Evolutionary conservation across 1,140 invertebrate genomes (phyloP).

Genomic region (Drosophila nebulosa): DNA sequence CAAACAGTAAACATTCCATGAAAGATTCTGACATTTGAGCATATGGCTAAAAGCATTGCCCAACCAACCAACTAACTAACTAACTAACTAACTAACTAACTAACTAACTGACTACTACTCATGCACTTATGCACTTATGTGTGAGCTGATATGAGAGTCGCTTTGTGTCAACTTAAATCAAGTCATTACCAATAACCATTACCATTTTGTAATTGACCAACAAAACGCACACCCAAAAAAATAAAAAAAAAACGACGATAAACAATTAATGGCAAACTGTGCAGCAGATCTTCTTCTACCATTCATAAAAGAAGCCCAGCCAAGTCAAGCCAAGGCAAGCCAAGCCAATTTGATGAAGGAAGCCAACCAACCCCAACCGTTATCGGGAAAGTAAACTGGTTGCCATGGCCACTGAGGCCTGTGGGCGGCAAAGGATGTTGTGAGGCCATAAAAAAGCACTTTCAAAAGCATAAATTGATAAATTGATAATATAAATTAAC

Average conservation of each 20-base stretch:
- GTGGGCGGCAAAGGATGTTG: conserved; percentile 5
- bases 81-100: no score
- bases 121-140: neutral
- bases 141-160: neutral
- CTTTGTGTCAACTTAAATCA: no score
- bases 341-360: neutral
- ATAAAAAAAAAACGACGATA: no score
- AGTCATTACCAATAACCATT: no score
- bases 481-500: conserved; percentile 78
- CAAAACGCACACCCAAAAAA: no score
- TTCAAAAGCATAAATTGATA: conserved; percentile 75
- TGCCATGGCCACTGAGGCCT: neutral
- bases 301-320: no score
- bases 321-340: no score
- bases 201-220: no score
- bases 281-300: neutral
- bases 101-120: no score
- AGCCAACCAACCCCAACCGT: neutral
- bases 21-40: neutral
- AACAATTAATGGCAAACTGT: neutral
- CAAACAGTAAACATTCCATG: neutral
- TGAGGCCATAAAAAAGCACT: conserved; percentile 70
- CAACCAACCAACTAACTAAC: neutral
- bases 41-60: conserved; percentile 1
- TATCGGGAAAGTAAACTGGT: neutral